A percentile compares a stretch with the other conserved stretches of the same genome.
phyloP scores from a whole-genome alignment of 2,113 vertebrate species.

The Vidua chalybeata region DNA sequence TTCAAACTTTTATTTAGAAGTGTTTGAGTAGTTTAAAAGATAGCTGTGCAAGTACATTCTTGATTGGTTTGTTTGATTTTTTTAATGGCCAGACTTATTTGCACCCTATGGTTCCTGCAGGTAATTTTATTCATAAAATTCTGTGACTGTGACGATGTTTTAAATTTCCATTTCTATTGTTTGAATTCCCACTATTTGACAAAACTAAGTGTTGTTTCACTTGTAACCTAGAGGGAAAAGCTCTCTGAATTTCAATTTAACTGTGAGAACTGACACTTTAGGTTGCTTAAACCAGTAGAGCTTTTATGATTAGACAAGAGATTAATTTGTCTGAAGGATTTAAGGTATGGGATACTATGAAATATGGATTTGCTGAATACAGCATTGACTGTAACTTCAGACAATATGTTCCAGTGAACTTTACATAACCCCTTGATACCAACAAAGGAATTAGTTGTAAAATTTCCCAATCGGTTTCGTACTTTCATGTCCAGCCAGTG shows the following conservation, averaged over 20 bases:
- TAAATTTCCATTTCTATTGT: background rate
- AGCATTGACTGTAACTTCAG: conserved; percentile 66
- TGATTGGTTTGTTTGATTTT: background rate
- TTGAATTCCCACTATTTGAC: background rate
- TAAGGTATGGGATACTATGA: conserved; percentile 60
- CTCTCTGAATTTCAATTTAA: conserved; percentile 34
- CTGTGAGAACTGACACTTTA: conserved; percentile 8
- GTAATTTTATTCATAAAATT: background rate
- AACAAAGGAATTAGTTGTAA: conserved; percentile 84
- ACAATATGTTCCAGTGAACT: conserved; percentile 82
- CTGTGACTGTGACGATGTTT: background rate
- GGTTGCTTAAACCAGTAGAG: conserved; percentile 30
- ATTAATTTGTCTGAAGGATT: conserved; percentile 69
- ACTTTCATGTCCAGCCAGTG: conserved; percentile 88
- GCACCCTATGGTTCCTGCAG: background rate
- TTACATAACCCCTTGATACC: conserved; percentile 84
- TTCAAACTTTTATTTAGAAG: background rate
- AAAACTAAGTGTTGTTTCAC: background rate
- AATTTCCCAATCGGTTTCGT: conserved; percentile 75
- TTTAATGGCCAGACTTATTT: background rate
- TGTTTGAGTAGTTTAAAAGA: background rate
- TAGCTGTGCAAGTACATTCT: background rate
- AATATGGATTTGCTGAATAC: conserved; percentile 73
- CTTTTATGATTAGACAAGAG: conserved; percentile 60
- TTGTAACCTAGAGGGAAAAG: conserved; percentile 2